phyloP scores from a whole-genome alignment of 2,797 vertebrate species.

The Schizothorax lantsangensis region DNA sequence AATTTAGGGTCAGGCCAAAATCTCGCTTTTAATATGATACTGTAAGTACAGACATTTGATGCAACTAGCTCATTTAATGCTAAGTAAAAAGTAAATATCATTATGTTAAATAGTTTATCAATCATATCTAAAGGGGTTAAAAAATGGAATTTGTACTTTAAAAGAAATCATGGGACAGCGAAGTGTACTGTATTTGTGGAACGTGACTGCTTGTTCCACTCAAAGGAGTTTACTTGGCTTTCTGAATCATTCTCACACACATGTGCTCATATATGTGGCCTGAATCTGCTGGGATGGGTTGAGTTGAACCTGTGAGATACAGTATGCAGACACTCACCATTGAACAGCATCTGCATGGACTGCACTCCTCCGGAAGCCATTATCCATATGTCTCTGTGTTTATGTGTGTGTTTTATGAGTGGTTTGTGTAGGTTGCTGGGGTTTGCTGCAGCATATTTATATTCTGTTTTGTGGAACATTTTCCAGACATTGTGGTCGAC shows the following conservation, averaged over 20 bases:
- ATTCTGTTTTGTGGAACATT: constrained; percentile 34
- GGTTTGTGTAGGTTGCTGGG: constrained; percentile 46
- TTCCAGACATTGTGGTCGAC: constrained; percentile 40
- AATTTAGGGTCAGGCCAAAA: too few relatives aligned
- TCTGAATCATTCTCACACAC: neutral
- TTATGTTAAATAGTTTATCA: neutral
- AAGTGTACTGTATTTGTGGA: neutral
- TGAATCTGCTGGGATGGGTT: neutral
- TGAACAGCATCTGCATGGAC: constrained; percentile 10
- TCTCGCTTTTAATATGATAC: too few relatives aligned
- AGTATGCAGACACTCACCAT: neutral
- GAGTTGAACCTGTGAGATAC: neutral
- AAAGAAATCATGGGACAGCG: neutral
- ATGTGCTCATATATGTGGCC: neutral
- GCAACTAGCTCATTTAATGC: neutral
- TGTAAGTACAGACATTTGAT: neutral
- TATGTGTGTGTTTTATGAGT: constrained; percentile 19
- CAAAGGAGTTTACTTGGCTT: neutral
- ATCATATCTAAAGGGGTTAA: neutral
- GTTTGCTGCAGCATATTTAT: constrained; percentile 51
- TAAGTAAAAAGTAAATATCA: neutral
- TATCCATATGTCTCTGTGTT: constrained; percentile 19
- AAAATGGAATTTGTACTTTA: neutral
- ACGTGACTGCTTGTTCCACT: neutral
- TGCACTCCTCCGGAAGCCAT: constrained; percentile 15